Conservation (phyloP, 2,113 vertebrate species). For the Epinephelus moara region DNA sequence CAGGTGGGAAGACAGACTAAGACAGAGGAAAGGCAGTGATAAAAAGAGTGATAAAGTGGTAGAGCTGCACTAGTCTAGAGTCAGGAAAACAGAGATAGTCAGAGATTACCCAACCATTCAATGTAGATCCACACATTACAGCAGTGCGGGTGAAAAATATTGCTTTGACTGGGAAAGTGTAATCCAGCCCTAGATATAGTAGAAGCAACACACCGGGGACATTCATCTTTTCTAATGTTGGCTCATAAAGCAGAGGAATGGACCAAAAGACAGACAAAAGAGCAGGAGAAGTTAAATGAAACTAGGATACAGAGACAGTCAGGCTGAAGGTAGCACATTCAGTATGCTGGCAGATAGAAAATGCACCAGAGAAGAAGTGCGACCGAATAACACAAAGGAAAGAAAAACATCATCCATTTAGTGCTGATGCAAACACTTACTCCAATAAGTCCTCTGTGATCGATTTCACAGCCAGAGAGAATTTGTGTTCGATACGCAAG, state of each 20-base stretch:
- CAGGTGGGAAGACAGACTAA: slow-evolving; percentile 17
- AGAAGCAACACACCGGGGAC: not conserved
- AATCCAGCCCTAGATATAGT: slow-evolving; percentile 26
- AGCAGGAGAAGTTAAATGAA: slow-evolving; percentile 27
- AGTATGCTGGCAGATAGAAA: slow-evolving; percentile 5
- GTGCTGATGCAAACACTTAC: slow-evolving; percentile 67
- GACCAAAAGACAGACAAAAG: slow-evolving; percentile 13
- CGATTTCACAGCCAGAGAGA: slow-evolving; percentile 69
- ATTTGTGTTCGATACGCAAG: slow-evolving; percentile 68
- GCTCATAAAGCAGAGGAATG: not conserved
- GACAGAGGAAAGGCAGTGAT: slow-evolving; percentile 6
- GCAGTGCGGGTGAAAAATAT: slow-evolving; percentile 26
- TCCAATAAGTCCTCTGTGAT: slow-evolving; percentile 59
- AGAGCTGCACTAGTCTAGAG: slow-evolving; percentile 37
- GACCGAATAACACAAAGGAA: slow-evolving; percentile 30
- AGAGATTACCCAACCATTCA: slow-evolving; percentile 19
- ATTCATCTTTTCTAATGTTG: slow-evolving; percentile 19
- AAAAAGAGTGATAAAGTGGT: slow-evolving; percentile 20
- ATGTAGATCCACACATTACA: slow-evolving; percentile 21
- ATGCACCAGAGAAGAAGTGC: slow-evolving; percentile 11
- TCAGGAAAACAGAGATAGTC: slow-evolving; percentile 24
- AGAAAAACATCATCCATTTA: slow-evolving; percentile 56
- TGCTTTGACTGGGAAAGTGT: slow-evolving; percentile 19
- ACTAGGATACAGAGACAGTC: not conserved
- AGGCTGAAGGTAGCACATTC: not conserved